Percentiles rank a stretch among this genome's conserved stretches.
phyloP scores from a whole-genome alignment of 2,113 vertebrate genomes.

The Pycnonotus jocosus region DNA sequence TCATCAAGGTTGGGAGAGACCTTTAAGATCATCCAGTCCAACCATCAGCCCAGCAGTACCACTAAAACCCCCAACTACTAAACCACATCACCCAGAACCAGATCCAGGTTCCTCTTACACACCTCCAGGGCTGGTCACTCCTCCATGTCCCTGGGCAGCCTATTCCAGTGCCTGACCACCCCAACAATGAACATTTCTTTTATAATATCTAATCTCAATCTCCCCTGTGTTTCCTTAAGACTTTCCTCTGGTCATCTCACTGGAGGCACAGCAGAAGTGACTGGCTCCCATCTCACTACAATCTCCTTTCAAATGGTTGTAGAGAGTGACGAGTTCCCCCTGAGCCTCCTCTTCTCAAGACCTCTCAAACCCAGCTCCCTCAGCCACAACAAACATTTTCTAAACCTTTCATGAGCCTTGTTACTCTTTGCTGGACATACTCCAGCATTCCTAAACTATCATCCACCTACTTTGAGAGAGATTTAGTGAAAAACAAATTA shows the following conservation, averaged over 20 bases:
- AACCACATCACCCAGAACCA: background rate
- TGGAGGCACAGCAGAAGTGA: background rate
- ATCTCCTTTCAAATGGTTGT: background rate
- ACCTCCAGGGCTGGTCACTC: no score
- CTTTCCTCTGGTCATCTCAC: background rate
- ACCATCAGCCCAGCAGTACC: background rate
- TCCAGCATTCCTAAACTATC: background rate
- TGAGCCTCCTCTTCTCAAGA: background rate
- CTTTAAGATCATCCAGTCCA: background rate
- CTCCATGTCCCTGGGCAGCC: background rate
- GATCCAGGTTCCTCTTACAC: background rate
- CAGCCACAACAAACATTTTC: background rate
- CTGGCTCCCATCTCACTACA: background rate
- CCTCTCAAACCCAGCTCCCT: background rate
- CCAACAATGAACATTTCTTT: background rate
- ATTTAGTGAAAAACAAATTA: background rate
- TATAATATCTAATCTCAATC: background rate
- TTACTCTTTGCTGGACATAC: background rate
- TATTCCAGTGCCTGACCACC: background rate
- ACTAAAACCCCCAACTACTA: background rate
- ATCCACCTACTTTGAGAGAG: background rate
- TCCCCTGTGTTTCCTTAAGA: background rate
- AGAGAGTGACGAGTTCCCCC: accelerated
- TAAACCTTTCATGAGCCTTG: background rate
- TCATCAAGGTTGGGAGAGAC: background rate